Percentiles rank a stretch among this genome's conserved stretches.
phyloP scores from a whole-genome alignment of 2,113 vertebrate species.

The Himantopus leucocephalus region DNA sequence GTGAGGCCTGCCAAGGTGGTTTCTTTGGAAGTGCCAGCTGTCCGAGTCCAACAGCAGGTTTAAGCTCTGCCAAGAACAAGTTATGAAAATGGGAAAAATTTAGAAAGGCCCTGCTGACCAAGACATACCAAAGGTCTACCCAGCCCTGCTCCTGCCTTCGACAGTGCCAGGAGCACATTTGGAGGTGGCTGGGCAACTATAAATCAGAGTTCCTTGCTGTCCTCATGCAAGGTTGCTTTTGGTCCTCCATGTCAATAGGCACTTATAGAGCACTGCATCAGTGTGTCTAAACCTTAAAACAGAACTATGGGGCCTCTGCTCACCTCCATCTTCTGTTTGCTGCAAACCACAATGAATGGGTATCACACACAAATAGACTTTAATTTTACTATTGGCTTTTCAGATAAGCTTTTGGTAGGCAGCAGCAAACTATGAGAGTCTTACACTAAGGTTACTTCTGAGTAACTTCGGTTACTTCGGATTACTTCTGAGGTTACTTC shows the following conservation, averaged over 20 bases:
- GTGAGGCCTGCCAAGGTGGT: not conserved
- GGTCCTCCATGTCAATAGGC: not conserved
- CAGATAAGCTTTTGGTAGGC: not conserved
- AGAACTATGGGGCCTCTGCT: not conserved
- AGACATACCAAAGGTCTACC: not conserved
- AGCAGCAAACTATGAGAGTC: not conserved
- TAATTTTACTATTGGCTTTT: not conserved
- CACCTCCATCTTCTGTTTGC: not conserved
- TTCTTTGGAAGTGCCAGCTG: not conserved
- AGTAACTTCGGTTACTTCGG: not conserved
- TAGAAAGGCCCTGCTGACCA: not conserved
- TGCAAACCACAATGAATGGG: not conserved
- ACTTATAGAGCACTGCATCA: not conserved
- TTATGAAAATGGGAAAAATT: not conserved
- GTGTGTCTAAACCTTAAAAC: not conserved
- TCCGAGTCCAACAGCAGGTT: not conserved
- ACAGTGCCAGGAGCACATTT: not conserved
- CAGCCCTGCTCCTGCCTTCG: not conserved
- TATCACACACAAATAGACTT: not conserved
- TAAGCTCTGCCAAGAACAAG: not conserved
- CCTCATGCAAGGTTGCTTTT: not conserved
- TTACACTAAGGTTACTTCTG: not conserved
- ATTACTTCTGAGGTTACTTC: not conserved
- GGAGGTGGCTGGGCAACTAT: not conserved
- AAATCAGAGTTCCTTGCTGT: not conserved